These are phyloP conservation scores for Spatulosminthurus flaviceps DNA, from an alignment of 2,888 invertebrate genomes.

Conservation along the genomic window DNA sequence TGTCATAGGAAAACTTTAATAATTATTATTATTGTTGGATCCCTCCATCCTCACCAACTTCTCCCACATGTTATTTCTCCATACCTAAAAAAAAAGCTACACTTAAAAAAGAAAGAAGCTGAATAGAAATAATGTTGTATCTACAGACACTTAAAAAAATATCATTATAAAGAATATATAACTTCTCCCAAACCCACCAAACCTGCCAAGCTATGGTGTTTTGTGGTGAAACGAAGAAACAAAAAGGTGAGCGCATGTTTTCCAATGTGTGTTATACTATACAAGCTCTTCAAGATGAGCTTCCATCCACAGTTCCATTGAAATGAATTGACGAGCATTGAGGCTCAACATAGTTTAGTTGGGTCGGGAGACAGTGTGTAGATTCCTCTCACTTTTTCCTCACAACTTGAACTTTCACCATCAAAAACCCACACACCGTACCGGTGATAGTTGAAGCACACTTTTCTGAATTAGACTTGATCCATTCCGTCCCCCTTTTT, in stretches of 20 bases:
- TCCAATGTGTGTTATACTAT: background rate
- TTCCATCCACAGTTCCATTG: background rate
- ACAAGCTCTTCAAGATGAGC: constrained; percentile 8
- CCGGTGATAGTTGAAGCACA: background rate
- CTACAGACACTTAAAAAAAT: background rate
- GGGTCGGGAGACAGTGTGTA: background rate
- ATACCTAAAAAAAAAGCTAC: background rate
- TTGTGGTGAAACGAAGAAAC: constrained; percentile 15
- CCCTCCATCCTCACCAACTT: no score
- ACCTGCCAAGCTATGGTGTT: no score
- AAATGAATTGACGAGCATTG: constrained; percentile 4
- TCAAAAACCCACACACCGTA: no score
- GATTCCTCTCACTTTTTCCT: background rate
- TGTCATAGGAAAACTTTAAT: no score
- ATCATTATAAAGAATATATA: background rate
- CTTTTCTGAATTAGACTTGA: background rate
- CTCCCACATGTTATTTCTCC: no score
- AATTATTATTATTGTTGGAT: no score
- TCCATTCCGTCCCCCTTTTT: background rate
- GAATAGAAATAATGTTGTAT: background rate
- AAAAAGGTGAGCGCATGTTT: constrained; percentile 26
- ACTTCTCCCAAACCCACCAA: background rate
- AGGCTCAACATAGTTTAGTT: background rate
- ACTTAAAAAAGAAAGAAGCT: background rate
- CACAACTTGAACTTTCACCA: constrained; percentile 21